A percentile compares a stretch with the other conserved stretches of the same genome.
phyloP scores from a whole-genome alignment of 2,113 vertebrate species.

The Rhagologus leucostigma region DNA sequence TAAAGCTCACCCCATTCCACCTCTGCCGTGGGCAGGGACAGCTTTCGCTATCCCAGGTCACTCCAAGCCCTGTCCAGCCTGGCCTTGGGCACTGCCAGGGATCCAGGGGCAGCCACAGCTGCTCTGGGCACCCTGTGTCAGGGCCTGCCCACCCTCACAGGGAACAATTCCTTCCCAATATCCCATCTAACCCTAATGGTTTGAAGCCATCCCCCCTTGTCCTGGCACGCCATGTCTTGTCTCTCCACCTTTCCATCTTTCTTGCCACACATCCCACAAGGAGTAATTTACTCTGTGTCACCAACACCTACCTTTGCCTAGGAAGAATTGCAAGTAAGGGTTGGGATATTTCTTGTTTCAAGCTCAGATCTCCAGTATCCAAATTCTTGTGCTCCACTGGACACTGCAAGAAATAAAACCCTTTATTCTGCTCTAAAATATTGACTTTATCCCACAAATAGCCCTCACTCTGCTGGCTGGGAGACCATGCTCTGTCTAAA shows the following conservation, averaged over 20 bases:
- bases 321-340: background rate
- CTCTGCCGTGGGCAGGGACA: background rate
- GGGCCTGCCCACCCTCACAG: background rate
- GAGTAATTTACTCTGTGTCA: background rate
- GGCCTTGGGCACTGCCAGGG: background rate
- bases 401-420: background rate
- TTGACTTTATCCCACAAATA: background rate
- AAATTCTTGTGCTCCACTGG: accelerated
- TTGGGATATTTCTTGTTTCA: accelerated
- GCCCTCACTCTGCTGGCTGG: background rate
- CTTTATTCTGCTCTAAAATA: background rate
- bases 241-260: background rate
- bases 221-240: background rate
- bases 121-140: background rate
- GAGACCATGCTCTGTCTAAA: background rate
- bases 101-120: background rate
- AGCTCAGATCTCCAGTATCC: background rate
- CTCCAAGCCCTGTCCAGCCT: background rate
- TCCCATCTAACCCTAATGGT: background rate
- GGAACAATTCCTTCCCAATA: background rate
- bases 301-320: background rate
- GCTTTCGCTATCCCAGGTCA: accelerated
- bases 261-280: background rate
- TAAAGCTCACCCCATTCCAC: accelerated
- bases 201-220: background rate